A percentile compares a stretch with the other conserved stretches of the same genome.
These are phyloP conservation scores for Enoplolaimus lenunculus DNA, from an alignment of 2,888 invertebrate genomes.

Conservation along the genomic window DNA sequence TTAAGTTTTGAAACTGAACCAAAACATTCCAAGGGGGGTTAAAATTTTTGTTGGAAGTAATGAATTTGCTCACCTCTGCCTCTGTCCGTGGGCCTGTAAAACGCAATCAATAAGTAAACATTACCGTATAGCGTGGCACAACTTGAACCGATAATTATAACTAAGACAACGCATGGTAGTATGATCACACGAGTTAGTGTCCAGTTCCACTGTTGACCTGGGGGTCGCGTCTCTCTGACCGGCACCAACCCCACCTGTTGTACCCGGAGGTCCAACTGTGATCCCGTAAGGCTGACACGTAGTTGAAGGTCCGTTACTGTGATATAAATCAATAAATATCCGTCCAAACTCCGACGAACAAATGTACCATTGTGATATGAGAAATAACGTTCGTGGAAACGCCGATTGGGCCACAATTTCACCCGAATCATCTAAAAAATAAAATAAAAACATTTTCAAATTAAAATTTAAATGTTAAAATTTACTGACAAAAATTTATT, in stretches of 20 bases:
- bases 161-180: neutral
- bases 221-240: too few relatives aligned
- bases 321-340: conserved; percentile 41
- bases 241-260: too few relatives aligned
- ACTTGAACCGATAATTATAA: neutral
- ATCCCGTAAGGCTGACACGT: neutral
- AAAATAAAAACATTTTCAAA: conserved; percentile 13
- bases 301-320: neutral
- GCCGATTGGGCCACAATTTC: conserved; percentile 28
- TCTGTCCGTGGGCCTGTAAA: too few relatives aligned
- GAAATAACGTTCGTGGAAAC: conserved; percentile 43
- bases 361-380: conserved; percentile 47
- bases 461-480: too few relatives aligned
- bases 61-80: too few relatives aligned
- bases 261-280: too few relatives aligned
- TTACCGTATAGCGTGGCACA: neutral
- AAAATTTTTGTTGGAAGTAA: too few relatives aligned
- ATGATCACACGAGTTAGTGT: neutral
- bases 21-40: too few relatives aligned
- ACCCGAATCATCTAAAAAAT: conserved; percentile 34
- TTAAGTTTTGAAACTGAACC: too few relatives aligned
- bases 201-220: too few relatives aligned
- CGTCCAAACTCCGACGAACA: conserved; percentile 42
- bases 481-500: too few relatives aligned
- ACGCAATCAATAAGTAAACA: too few relatives aligned